Evolutionary conservation across 2,888 invertebrate species (phyloP).

Genomic region (Priocnemis perturbator): DNA sequence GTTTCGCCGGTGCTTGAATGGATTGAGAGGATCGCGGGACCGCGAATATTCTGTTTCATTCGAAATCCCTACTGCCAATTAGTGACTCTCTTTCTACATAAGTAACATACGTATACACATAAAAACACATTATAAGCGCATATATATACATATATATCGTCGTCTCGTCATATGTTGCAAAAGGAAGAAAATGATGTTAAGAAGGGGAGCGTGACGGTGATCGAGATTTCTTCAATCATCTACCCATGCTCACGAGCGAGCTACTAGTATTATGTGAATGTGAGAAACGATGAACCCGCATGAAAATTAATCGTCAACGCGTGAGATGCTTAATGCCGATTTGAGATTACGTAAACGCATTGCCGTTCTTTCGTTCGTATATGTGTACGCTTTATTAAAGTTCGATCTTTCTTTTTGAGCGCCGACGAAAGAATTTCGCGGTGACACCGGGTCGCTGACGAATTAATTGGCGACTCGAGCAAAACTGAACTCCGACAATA

Average conservation of each 20-base stretch:
- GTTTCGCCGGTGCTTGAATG: slow-evolving; percentile 85
- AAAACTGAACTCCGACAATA: slow-evolving; percentile 51
- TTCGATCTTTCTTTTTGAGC: not conserved
- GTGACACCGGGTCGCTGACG: too few species aligned
- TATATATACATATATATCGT: slow-evolving; percentile 31
- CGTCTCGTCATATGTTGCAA: slow-evolving; percentile 23
- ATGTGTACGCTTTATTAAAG: not conserved
- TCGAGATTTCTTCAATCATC: slow-evolving; percentile 28
- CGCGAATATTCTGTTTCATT: slow-evolving; percentile 38
- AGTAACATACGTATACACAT: slow-evolving; percentile 35
- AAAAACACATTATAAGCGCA: slow-evolving; percentile 28
- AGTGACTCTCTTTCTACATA: slow-evolving; percentile 58
- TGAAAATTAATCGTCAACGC: slow-evolving; percentile 11
- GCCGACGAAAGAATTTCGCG: not conserved
- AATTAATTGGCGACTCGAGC: slow-evolving; percentile 14
- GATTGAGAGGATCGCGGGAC: slow-evolving; percentile 16
- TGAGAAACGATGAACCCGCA: slow-evolving; percentile 26
- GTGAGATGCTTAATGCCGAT: slow-evolving; percentile 31
- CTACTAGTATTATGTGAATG: slow-evolving; percentile 41
- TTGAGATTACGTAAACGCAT: slow-evolving; percentile 37
- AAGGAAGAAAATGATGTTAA: too few species aligned
- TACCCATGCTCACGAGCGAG: slow-evolving; percentile 23
- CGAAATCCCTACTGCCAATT: slow-evolving; percentile 61
- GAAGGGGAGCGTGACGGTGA: slow-evolving; percentile 13
- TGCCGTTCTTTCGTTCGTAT: not conserved